These are phyloP conservation scores for Turdus rufiventris DNA, from an alignment of 2,113 vertebrate genomes.

Conservation along the genomic window DNA sequence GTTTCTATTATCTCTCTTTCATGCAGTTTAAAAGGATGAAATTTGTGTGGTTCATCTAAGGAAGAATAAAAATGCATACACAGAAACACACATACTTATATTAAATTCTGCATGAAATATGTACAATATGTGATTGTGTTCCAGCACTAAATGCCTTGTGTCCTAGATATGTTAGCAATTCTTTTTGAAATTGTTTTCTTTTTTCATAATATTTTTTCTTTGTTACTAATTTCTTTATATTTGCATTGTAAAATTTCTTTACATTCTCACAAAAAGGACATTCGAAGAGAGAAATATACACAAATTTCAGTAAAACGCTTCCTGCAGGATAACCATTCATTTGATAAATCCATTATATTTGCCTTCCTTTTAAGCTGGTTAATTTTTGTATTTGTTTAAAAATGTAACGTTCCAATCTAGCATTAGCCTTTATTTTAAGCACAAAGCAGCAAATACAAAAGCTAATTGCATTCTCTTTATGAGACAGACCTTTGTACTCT, in stretches of 20 bases:
- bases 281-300: not conserved
- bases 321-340: not conserved
- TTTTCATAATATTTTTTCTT: not conserved
- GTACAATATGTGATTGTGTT: not conserved
- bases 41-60: not conserved
- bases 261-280: not conserved
- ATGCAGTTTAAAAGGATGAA: not conserved
- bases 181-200: not conserved
- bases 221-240: not conserved
- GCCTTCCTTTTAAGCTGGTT: not conserved
- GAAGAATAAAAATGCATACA: not conserved
- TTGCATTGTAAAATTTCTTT: not conserved
- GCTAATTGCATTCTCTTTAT: not conserved
- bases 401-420: not conserved
- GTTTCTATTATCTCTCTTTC: not conserved
- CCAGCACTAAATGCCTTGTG: not conserved
- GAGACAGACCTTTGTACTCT: not conserved
- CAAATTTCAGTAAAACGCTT: not conserved
- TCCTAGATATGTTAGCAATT: not conserved
- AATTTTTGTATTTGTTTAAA: not conserved
- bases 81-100: not conserved
- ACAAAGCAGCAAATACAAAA: not conserved
- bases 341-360: not conserved
- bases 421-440: not conserved
- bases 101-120: not conserved